These are phyloP conservation scores for Percopsis omiscomaycus DNA, from an alignment of 2,797 vertebrate genomes.

Conservation along the genomic window DNA sequence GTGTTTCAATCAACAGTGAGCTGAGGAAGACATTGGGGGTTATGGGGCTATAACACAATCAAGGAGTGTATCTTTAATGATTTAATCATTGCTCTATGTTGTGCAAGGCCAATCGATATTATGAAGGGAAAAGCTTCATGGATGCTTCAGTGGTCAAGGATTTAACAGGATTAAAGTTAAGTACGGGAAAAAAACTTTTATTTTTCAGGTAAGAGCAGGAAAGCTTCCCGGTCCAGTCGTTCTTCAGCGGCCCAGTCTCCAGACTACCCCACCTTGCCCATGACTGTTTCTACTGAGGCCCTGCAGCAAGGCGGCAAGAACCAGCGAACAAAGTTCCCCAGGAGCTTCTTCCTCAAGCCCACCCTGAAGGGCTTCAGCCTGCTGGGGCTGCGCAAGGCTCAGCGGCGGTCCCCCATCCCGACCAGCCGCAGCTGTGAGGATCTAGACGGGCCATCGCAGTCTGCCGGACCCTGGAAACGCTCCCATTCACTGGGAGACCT, in stretches of 20 bases:
- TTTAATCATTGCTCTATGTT: too few species aligned
- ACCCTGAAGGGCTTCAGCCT: conserved; percentile 72
- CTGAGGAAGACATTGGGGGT: too few species aligned
- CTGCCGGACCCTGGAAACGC: conserved; percentile 81
- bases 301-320: conserved; percentile 76
- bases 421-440: conserved; percentile 90
- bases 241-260: conserved; percentile 81
- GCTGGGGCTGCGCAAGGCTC: conserved; percentile 75
- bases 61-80: too few species aligned
- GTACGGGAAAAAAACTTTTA: conserved; percentile 19
- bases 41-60: too few species aligned
- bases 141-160: not conserved
- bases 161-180: not conserved
- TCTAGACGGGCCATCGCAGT: conserved; percentile 75
- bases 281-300: conserved; percentile 79
- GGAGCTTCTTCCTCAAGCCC: conserved; percentile 67
- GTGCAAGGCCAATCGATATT: too few species aligned
- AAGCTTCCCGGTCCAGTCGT: conserved; percentile 78
- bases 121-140: not conserved
- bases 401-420: conserved; percentile 75
- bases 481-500: conserved; percentile 92
- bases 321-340: conserved; percentile 66
- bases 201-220: conserved; percentile 87
- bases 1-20: too few species aligned
- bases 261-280: conserved; percentile 84